phyloP scores from a whole-genome alignment of 2,797 vertebrate species.

The Erethizon dorsatum region DNA sequence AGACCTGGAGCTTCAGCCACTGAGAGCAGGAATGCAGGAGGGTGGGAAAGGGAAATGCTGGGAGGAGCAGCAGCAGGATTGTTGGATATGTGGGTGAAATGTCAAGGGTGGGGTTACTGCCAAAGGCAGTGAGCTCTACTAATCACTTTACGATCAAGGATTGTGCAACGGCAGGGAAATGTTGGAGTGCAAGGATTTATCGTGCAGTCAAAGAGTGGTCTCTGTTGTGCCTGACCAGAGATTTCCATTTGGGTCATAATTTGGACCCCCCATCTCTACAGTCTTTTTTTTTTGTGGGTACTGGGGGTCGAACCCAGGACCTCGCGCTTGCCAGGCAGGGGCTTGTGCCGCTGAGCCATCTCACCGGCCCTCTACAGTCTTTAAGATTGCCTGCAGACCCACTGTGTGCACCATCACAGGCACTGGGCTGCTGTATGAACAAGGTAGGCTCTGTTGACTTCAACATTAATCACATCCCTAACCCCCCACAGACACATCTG shows the following conservation, averaged over 20 bases:
- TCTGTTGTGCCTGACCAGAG: fast-evolving
- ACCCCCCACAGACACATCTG: not conserved
- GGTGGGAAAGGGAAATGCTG: not conserved
- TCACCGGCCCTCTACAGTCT: not conserved
- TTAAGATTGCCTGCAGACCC: not conserved
- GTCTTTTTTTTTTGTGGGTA: not conserved
- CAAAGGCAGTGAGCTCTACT: not conserved
- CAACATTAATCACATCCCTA: not conserved
- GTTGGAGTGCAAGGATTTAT: not conserved
- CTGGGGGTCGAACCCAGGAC: too few species aligned
- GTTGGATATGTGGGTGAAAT: not conserved
- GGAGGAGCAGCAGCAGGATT: fast-evolving
- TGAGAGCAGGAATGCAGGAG: not conserved
- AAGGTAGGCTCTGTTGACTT: not conserved
- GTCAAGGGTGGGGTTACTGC: not conserved
- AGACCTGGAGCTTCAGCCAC: not conserved
- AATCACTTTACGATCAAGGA: not conserved
- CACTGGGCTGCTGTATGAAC: not conserved
- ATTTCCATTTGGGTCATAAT: fast-evolving
- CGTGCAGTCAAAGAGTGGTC: not conserved
- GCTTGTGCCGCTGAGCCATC: too few species aligned
- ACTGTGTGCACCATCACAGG: fast-evolving
- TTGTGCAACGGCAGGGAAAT: not conserved
- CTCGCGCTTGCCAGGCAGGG: too few species aligned
- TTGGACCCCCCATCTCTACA: not conserved